phyloP scores from a whole-genome alignment of 2,888 invertebrate genomes.

The Eristalis arbustorum region DNA sequence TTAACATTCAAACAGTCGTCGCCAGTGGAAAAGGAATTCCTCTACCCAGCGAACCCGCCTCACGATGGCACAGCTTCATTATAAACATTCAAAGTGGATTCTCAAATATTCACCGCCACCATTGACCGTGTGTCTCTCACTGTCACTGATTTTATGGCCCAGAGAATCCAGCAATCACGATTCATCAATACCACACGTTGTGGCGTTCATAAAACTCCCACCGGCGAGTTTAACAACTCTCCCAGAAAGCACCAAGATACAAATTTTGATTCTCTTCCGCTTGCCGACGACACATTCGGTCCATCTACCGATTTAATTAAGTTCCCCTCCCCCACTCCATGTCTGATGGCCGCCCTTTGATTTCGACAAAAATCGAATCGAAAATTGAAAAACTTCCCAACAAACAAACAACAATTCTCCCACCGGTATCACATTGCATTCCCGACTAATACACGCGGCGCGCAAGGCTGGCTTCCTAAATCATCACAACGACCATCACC shows the following conservation, averaged over 20 bases:
- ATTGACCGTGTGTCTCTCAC: neutral
- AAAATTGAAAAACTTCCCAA: constrained; percentile 65
- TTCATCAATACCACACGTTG: constrained; percentile 49
- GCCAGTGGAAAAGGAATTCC: constrained; percentile 35
- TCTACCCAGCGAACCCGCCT: constrained; percentile 6
- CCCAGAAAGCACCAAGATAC: constrained; percentile 56
- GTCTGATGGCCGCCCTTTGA: constrained; percentile 4
- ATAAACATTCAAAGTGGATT: constrained; percentile 58
- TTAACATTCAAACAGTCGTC: neutral
- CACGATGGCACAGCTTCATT: constrained; percentile 48
- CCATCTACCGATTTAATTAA: constrained; percentile 41
- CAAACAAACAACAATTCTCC: constrained; percentile 10
- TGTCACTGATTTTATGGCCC: constrained; percentile 55
- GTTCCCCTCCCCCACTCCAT: neutral
- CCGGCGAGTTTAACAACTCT: constrained; percentile 37
- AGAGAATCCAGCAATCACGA: constrained; percentile 64
- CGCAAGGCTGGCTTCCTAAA: constrained; percentile 45
- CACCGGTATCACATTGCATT: constrained; percentile 54
- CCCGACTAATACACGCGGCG: constrained; percentile 8
- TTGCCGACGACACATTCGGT: constrained; percentile 16
- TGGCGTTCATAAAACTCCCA: neutral
- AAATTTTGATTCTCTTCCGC: constrained; percentile 22
- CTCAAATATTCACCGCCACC: constrained; percentile 51
- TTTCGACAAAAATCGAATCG: constrained; percentile 52
- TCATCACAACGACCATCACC: constrained; percentile 43